Evolutionary conservation across 2,888 invertebrate genomes (phyloP), one percentile per base, ranked within the genome.

Genomic region (Heliconius ismenius): DNA sequence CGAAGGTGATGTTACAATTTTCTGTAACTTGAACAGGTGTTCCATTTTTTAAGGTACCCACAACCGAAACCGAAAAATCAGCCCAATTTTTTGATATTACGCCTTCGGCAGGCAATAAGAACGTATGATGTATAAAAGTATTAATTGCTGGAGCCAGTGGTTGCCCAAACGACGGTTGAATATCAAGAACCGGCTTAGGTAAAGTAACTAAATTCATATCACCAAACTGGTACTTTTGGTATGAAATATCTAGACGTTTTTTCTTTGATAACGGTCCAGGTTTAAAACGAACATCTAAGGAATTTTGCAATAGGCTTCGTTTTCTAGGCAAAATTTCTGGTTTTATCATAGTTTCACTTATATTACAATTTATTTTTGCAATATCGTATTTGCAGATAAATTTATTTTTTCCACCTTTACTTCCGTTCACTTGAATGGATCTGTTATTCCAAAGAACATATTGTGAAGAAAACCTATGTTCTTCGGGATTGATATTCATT

Each of bases 241-340:
- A 86, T 43, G 94, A 91, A 79, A 89, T 83, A 81, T 93, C 95
- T 39, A 95, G 87, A 74, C 84, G 77, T 72, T 83, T 86, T 86
- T 95, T 95, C 83, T 89, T 94, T 74, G 89, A 86, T 68, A 96
- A 85, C 6, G 96, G 96, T 0, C 95, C 95, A 4, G 96, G 95
- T 83, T 92, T 95, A 84, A 95, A 95, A 82, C 90, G 91, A 18
- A 94, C 81, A 78, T 85, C 83, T 78, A 91, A 83, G 2, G 92
- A 91, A 83, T 88, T 87, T 65, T 85, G 83, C 78, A 92, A 81
- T 62, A 91, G 87, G 2, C 86, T 81, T 83, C 85, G 90, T 78
- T 82, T 89, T 83, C 82, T 85, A 65, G 78, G 79, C 58, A 67
- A n/a, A 68, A 63, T 24, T 18, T 81, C 83, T 54, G 79, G 83